Base-by-base conservation (phyloP, 2,888 invertebrate genomes). In the Himalopsyche tibetana region DNA sequence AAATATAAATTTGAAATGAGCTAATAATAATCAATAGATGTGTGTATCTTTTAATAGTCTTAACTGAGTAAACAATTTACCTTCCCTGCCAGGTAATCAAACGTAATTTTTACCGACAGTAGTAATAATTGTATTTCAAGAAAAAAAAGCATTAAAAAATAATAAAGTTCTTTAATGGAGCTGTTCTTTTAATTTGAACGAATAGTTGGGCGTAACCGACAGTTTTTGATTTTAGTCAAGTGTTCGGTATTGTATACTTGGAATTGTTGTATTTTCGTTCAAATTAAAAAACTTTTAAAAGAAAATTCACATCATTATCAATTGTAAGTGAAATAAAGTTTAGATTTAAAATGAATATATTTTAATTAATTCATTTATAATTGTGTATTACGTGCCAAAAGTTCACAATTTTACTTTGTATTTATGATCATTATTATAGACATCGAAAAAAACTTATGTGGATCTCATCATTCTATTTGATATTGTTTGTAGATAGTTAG, bases 101-200 rank as follows among this genome's bases (percentile, higher is more conserved):
- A 74, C 28, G 36, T 28, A 36, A 74, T 74, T 74, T 74, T 12
- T 74, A 74, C 74, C 74, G 74, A 36, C 74, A 74, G 36, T 74
- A 74, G 74, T 74, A 74, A 74, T 74, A 74, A 74, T 74, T 74
- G 74, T 74, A 36, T 12, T 74, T 74, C 74, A 15, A 36, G 45
- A 74, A 74, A 69, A 69, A 74, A 74, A 74, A 74, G 15, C 74
- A 74, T 74, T 74, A 74, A 74, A 63, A 74, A 28, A 74, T 74
- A 74, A 74, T 74, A 74, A 74, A 36, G 1, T 36, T 74, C 74
- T 36, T n/a, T 51, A 74, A 83, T 83, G 83, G 82, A 83, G 82
- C 51, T 36, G 83, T 83, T 83, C 45, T 74, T 74, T 83, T 83
- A 83, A 83, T 83, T 83, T 74, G 74, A 83, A 83, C 45, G 83